Evolutionary conservation across 2,797 vertebrate species (phyloP).

Genomic region (Enteromius fasciolatus): DNA sequence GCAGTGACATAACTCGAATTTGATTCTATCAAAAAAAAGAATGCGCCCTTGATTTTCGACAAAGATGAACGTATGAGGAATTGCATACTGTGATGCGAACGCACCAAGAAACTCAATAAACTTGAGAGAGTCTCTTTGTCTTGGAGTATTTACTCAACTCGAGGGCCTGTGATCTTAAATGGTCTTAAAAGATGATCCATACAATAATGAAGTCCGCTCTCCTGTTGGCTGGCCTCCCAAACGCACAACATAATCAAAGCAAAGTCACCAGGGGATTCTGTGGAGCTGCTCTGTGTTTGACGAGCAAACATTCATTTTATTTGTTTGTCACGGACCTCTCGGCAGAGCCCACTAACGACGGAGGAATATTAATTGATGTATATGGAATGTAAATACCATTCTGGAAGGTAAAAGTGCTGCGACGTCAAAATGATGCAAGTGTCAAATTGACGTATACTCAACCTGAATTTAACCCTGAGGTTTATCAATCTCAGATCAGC

Average conservation of each 20-base stretch:
- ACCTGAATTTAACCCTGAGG: conserved; percentile 32
- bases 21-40: conserved; percentile 43
- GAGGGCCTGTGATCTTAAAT: conserved; percentile 78
- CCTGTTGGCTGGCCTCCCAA: conserved; percentile 72
- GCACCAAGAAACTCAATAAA: conserved; percentile 76
- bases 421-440: conserved; percentile 1
- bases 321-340: conserved; percentile 46
- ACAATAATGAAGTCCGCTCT: conserved; percentile 79
- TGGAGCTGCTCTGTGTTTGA: conserved; percentile 49
- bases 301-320: conserved; percentile 58
- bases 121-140: conserved; percentile 69
- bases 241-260: conserved; percentile 72
- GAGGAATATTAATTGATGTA: conserved; percentile 57
- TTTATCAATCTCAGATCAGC: conserved; percentile 27
- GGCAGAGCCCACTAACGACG: conserved; percentile 45
- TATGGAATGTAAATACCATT: conserved; percentile 48
- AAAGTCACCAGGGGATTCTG: conserved; percentile 64
- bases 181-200: conserved; percentile 85
- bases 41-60: conserved; percentile 19
- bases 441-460: conserved; percentile 1
- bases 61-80: conserved; percentile 9
- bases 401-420: conserved; percentile 31
- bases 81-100: conserved; percentile 55
- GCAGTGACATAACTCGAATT: conserved; percentile 45
- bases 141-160: conserved; percentile 65